phyloP scores from a whole-genome alignment of 2,113 vertebrate genomes.

The crab-eating macaque (Macaca fascicularis) region DNA sequence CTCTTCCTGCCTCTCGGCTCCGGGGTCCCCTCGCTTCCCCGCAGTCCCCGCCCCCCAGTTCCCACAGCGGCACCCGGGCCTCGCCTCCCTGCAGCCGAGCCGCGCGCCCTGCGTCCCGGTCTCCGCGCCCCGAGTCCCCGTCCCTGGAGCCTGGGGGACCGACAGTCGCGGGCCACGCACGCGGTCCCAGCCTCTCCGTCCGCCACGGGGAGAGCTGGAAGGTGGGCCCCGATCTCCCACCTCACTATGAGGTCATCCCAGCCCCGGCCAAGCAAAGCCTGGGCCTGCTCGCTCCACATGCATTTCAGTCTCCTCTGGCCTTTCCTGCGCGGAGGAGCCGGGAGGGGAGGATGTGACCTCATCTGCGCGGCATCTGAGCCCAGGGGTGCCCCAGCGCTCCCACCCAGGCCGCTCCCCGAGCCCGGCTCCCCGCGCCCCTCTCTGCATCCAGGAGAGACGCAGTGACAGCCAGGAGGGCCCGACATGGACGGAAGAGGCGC shows the following conservation, averaged over 20 bases:
- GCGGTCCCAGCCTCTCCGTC: background rate
- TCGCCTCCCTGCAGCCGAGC: background rate
- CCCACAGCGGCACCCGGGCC: background rate
- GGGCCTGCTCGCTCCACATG: slow-evolving; percentile 70
- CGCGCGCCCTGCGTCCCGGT: fast-evolving
- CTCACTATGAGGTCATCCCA: slow-evolving; percentile 42
- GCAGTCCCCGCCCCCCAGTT: fast-evolving
- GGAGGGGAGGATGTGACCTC: slow-evolving; percentile 94
- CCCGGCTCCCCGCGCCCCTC: slow-evolving; percentile 50
- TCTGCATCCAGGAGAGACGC: slow-evolving; percentile 72
- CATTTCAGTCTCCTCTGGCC: slow-evolving; percentile 79
- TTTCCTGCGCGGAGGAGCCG: slow-evolving; percentile 85
- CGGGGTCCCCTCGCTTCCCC: too few species aligned
- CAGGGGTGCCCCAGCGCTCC: slow-evolving; percentile 91
- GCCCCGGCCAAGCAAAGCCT: slow-evolving; percentile 58
- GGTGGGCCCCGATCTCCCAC: slow-evolving; percentile 48
- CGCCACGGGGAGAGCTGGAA: background rate
- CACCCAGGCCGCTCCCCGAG: slow-evolving; percentile 90
- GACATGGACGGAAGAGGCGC: slow-evolving; percentile 72
- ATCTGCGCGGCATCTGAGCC: slow-evolving; percentile 92
- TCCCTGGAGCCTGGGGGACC: background rate
- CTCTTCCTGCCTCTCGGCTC: background rate
- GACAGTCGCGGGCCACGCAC: background rate
- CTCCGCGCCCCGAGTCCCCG: background rate
- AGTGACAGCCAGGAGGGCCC: slow-evolving; percentile 57